Conservation (phyloP, 1,140 invertebrate species). For the Solenopsis fugax region DNA sequence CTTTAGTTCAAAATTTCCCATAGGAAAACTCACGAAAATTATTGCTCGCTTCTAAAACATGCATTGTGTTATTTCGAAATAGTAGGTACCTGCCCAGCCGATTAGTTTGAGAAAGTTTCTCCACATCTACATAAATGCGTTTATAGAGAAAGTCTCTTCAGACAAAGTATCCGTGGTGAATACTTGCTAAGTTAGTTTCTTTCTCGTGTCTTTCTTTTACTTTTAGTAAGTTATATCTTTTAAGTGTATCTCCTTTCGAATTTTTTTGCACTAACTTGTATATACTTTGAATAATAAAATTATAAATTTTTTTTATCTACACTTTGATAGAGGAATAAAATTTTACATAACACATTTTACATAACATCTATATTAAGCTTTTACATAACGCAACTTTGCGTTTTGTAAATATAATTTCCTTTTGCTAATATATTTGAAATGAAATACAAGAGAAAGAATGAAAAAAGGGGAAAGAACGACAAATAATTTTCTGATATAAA, state of each 20-base stretch:
- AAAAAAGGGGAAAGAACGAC: not conserved
- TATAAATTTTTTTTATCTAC: not conserved
- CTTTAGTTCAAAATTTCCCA: not conserved
- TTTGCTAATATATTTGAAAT: not conserved
- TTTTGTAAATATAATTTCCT: slow-evolving; percentile 4
- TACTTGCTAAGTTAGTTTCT: not conserved
- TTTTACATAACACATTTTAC: not conserved
- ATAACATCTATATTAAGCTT: not conserved
- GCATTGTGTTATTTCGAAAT: not conserved
- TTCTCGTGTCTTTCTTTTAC: not conserved
- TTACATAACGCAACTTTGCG: not conserved
- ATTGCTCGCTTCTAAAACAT: not conserved
- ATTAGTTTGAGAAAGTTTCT: slow-evolving; percentile 46
- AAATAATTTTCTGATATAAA: not conserved
- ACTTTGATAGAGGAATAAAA: not conserved
- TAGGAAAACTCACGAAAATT: not conserved
- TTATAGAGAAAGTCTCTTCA: slow-evolving; percentile 41
- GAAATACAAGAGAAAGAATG: not conserved
- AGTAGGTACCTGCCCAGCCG: not conserved
- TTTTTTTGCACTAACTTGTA: not conserved
- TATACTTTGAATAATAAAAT: slow-evolving; percentile 15
- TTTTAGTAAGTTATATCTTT: not conserved
- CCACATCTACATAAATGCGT: slow-evolving; percentile 14
- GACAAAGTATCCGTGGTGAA: slow-evolving; percentile 8
- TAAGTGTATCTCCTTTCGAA: not conserved